Evolutionary conservation across 2,797 vertebrate genomes (phyloP).

Genomic region (Phaenicophaeus curvirostris): DNA sequence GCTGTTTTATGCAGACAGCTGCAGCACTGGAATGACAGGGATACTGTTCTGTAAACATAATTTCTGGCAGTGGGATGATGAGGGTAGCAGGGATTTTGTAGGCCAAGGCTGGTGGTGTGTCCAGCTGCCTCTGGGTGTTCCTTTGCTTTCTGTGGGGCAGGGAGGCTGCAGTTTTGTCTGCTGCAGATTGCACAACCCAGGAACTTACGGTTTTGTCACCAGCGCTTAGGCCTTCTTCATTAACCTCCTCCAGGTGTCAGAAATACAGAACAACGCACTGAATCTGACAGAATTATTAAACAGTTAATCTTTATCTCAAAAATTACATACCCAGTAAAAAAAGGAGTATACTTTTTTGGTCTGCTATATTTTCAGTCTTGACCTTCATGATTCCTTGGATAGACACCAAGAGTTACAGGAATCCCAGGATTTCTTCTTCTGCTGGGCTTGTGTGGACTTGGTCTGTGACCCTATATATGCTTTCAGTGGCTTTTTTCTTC

Average conservation of each 20-base stretch:
- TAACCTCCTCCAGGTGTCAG: neutral
- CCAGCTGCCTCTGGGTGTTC: neutral
- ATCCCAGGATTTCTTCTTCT: neutral
- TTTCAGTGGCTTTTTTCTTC: neutral
- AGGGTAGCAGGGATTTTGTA: neutral
- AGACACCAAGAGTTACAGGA: neutral
- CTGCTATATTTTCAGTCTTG: neutral
- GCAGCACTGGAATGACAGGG: neutral
- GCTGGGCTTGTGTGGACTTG: neutral
- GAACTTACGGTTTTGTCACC: neutral
- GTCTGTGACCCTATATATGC: neutral
- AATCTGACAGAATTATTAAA: neutral
- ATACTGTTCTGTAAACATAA: fast-evolving
- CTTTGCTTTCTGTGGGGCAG: neutral
- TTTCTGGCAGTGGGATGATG: neutral
- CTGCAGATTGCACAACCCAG: neutral
- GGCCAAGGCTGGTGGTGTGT: neutral
- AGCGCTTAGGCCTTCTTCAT: neutral
- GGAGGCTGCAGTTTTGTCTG: neutral
- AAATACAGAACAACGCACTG: neutral
- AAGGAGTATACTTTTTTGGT: neutral
- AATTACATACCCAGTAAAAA: neutral
- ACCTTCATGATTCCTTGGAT: neutral
- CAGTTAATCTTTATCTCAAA: neutral
- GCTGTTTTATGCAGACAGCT: neutral